Percentiles rank a stretch among this genome's conserved stretches.
Evolutionary conservation across 2,888 invertebrate species (phyloP).

Genomic region (Sceliomorpha sp.): DNA sequence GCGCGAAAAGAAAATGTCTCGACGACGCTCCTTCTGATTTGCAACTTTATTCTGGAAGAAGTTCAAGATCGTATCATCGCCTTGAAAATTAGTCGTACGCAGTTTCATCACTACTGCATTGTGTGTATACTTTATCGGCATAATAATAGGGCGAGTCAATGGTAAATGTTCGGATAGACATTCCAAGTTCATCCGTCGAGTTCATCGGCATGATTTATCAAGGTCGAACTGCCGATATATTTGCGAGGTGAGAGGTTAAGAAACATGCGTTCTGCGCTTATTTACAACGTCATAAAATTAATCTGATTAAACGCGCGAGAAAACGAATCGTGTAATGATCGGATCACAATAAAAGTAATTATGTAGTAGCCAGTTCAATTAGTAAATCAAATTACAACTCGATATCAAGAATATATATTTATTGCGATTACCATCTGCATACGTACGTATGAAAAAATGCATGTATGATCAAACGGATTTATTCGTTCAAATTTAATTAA

Average conservation of each 20-base stretch:
- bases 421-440: too few species aligned
- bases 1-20: too few species aligned
- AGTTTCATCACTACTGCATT: slow-evolving; percentile 31
- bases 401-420: too few species aligned
- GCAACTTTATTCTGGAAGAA: slow-evolving; percentile 8
- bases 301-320: slow-evolving; percentile 24
- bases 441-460: too few species aligned
- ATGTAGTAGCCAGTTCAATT: too few species aligned
- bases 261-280: slow-evolving; percentile 37
- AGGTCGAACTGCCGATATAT: slow-evolving; percentile 48
- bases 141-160: slow-evolving; percentile 39
- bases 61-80: slow-evolving; percentile 42
- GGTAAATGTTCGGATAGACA: slow-evolving; percentile 25
- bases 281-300: slow-evolving; percentile 23
- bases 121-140: slow-evolving; percentile 36
- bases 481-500: too few species aligned
- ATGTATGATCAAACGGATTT: too few species aligned
- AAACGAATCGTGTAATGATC: too few species aligned
- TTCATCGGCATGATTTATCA: slow-evolving; percentile 54
- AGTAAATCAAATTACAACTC: too few species aligned
- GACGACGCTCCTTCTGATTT: slow-evolving; percentile 35
- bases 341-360: too few species aligned
- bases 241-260: slow-evolving; percentile 34
- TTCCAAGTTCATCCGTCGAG: slow-evolving; percentile 47
- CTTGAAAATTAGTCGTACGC: slow-evolving; percentile 37